Percentiles rank a stretch among this genome's conserved stretches.
Conservation (phyloP, 2,113 vertebrate species). For the human region DNA sequence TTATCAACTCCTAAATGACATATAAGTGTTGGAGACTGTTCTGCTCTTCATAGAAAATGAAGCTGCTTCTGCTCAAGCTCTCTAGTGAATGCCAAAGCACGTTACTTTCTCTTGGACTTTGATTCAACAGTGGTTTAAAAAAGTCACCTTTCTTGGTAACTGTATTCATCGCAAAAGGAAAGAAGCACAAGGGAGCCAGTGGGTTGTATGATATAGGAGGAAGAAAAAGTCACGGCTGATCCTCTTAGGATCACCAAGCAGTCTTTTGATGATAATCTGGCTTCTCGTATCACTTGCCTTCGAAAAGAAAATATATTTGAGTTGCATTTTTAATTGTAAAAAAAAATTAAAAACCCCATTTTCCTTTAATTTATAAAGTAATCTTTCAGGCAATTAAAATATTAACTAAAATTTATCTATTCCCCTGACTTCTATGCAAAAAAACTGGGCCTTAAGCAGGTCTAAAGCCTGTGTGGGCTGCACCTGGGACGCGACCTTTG, state of each 20-base stretch:
- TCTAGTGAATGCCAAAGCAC: background rate
- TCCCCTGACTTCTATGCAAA: background rate
- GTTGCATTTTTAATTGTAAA: background rate
- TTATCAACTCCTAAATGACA: background rate
- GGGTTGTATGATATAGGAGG: background rate
- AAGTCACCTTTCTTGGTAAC: background rate
- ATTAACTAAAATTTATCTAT: background rate
- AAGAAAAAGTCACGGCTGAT: background rate
- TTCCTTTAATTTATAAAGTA: background rate
- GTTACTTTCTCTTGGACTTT: background rate
- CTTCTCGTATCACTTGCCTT: background rate
- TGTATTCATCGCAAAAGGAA: background rate
- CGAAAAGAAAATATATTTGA: background rate
- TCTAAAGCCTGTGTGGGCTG: background rate
- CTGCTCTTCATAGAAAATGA: background rate
- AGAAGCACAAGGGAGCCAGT: background rate
- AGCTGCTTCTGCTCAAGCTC: background rate
- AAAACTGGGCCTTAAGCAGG: background rate
- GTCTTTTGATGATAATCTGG: background rate
- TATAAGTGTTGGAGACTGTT: background rate
- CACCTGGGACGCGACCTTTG: background rate
- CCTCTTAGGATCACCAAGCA: background rate
- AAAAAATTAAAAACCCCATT: background rate
- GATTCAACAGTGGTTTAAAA: background rate
- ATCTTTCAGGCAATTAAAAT: background rate